Percentiles rank a stretch among this genome's conserved stretches.
Conservation (phyloP, 2,888 invertebrate genomes). For the Trypoxylon attenuatum region DNA sequence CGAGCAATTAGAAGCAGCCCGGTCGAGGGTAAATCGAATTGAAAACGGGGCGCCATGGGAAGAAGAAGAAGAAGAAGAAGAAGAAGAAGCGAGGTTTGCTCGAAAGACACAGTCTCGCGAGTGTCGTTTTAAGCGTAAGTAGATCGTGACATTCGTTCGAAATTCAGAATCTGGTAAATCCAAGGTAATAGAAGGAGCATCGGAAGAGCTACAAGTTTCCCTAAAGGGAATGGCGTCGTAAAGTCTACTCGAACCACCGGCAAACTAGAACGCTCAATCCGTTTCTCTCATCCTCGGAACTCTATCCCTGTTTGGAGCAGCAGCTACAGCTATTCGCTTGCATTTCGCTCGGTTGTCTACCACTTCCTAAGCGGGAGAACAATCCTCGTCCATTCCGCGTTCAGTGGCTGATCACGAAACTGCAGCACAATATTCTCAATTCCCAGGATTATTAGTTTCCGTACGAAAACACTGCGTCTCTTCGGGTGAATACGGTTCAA, state of each 20-base stretch:
- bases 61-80: too few relatives aligned
- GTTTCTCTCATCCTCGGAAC: conserved; percentile 25
- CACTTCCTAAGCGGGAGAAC: conserved; percentile 8
- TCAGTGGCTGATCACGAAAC: conserved; percentile 19
- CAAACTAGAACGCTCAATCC: conserved; percentile 20
- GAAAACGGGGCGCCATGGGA: too few relatives aligned
- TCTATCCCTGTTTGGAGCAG: neutral
- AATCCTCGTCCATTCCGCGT: conserved; percentile 16
- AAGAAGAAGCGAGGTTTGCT: too few relatives aligned
- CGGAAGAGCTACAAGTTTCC: conserved; percentile 5
- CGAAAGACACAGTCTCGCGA: too few relatives aligned
- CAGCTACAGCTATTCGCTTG: neutral
- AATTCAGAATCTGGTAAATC: conserved; percentile 14
- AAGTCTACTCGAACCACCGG: conserved; percentile 30
- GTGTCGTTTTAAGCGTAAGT: too few relatives aligned
- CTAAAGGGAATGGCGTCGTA: conserved; percentile 34
- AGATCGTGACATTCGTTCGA: neutral
- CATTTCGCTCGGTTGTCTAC: conserved; percentile 8
- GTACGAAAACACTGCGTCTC: too few relatives aligned
- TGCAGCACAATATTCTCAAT: conserved; percentile 11
- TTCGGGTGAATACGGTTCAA: too few relatives aligned
- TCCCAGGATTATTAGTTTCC: conserved; percentile 22
- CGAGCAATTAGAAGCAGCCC: too few relatives aligned
- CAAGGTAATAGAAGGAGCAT: conserved; percentile 18
- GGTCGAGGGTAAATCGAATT: too few relatives aligned